Conservation (phyloP, 1,140 invertebrate genomes). For the Ridgeia piscesae region DNA sequence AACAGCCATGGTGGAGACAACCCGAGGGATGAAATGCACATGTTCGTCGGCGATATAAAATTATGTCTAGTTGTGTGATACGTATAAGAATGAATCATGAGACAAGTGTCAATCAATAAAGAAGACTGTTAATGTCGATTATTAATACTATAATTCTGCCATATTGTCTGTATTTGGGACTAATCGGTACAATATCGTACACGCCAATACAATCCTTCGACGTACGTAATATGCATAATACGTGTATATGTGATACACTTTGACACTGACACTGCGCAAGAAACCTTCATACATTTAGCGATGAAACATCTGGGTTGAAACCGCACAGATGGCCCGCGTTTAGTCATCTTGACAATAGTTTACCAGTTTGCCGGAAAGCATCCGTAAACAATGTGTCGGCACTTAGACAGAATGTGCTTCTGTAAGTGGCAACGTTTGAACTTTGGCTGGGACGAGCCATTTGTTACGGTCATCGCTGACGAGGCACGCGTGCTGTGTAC, state of each 20-base stretch:
- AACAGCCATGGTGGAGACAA: background rate
- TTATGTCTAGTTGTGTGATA: background rate
- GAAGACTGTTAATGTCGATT: no score
- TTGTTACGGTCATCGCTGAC: background rate
- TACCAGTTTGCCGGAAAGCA: background rate
- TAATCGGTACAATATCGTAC: background rate
- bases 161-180: background rate
- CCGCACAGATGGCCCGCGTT: background rate
- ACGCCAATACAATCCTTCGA: background rate
- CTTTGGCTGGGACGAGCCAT: background rate
- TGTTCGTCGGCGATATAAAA: background rate
- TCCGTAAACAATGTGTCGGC: background rate
- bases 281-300: background rate
- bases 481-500: background rate
- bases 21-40: background rate
- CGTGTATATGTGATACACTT: no score
- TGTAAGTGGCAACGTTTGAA: background rate
- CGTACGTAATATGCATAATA: no score
- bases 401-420: background rate
- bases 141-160: no score
- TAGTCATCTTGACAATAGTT: background rate
- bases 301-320: background rate
- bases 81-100: background rate
- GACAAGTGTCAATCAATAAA: background rate
- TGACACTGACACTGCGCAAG: background rate